Evolutionary conservation across 23 tunicate genomes (phyloP).

Genomic region (Styela clava): DNA sequence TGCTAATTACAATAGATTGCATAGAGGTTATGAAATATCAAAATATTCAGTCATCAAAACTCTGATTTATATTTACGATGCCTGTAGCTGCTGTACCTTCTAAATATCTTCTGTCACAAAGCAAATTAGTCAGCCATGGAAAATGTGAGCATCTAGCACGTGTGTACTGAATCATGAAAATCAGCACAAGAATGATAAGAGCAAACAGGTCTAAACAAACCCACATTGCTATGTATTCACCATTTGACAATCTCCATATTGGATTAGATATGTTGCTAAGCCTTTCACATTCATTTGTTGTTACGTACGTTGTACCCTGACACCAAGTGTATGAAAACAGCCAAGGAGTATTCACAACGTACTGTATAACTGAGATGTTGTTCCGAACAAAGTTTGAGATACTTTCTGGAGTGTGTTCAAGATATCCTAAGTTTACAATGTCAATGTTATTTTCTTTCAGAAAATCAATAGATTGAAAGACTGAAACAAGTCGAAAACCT

Average conservation of each 20-base stretch:
- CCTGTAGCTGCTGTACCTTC: background rate
- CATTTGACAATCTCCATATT: slow-evolving; percentile 25
- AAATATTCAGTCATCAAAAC: background rate
- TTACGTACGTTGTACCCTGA: slow-evolving; percentile 53
- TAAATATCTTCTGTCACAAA: background rate
- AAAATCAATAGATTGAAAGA: slow-evolving; percentile 10
- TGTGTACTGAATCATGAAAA: slow-evolving; percentile 14
- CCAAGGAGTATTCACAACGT: slow-evolving; percentile 44
- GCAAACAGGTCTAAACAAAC: slow-evolving; percentile 3
- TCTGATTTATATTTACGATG: background rate
- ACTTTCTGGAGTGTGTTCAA: slow-evolving; percentile 15
- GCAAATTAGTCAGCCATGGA: background rate
- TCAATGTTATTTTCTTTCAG: slow-evolving; percentile 9
- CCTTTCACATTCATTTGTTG: slow-evolving; percentile 38
- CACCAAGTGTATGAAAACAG: slow-evolving; percentile 59
- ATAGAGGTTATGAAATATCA: no score
- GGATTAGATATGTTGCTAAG: slow-evolving; percentile 29
- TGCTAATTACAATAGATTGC: no score
- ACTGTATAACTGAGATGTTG: slow-evolving; percentile 32
- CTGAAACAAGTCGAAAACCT: slow-evolving; percentile 30
- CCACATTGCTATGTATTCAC: slow-evolving; percentile 36
- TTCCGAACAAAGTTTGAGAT: slow-evolving; percentile 14
- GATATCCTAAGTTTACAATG: slow-evolving; percentile 35
- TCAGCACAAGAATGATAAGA: background rate
- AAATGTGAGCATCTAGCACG: background rate